Base-by-base conservation (phyloP, 2,113 vertebrate species). In the Sclerurus mexicanus region DNA sequence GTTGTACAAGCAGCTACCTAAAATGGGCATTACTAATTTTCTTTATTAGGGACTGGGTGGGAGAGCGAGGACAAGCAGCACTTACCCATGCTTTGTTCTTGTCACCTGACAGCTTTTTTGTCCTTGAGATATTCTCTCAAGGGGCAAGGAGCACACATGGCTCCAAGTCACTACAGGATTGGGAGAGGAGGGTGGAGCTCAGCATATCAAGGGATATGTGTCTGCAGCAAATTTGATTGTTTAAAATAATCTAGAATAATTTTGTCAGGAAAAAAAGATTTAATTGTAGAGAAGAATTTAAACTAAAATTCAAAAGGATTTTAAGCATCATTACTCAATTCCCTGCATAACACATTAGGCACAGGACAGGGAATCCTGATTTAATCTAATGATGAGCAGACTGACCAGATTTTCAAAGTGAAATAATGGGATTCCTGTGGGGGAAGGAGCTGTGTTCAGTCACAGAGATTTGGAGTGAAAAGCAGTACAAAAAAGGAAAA, bases 181-280 rank as follows among this genome's bases (percentile, higher is more conserved):
- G 21, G 39, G 39, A 87, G 74, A 94, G 40, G 23, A 94, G 58
- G 21, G 44, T 60, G 52, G 68, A 83, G 55, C 47, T 74, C 72
- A 77, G 21, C 0, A 0, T 60, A 84, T 72, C 58, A 82, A 91
- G 62, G 42, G 58, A 87, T 75, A 56, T 4, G 6, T 62, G 76
- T 77, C 77, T 37, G 39, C 59, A 72, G 69, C 22, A 95, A 90
- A 96, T 87, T 20, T 62, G 63, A 80, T 90, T 95, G 67, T 87
- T 96, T 77, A 80, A 93, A 96, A 96, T 92, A 96, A 95, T 87
- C 76, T 27, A 68, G 73, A 95, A 72, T 83, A 94, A 91, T 89
- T 90, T 75, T 83, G 66, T 75, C 60, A 89, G 89, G 53, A 72
- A 93, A 85, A 66, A 5, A 75, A 85, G 37, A 78, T 87, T 85